A percentile compares a stretch with the other conserved stretches of the same genome.
Conservation (phyloP, 2,888 invertebrate species). For the Drosophila atripex region DNA sequence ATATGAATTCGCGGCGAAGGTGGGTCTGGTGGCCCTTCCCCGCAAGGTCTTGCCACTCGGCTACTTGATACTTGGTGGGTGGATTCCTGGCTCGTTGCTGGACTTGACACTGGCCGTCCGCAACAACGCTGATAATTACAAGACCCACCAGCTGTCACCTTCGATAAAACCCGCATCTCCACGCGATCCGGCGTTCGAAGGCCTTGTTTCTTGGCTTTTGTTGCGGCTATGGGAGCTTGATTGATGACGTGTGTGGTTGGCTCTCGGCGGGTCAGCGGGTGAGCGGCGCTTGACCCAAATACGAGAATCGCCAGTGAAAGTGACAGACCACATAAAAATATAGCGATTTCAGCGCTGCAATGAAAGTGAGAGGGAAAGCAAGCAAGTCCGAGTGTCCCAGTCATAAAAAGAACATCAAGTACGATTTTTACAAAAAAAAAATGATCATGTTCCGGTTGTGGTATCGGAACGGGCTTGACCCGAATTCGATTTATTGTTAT, state of each 20-base stretch:
- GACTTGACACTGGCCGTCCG: slow-evolving; percentile 53
- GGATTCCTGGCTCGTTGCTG: slow-evolving; percentile 38
- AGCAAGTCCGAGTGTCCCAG: background rate
- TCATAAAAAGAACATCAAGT: slow-evolving; percentile 24
- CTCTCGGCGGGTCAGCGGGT: slow-evolving; percentile 19
- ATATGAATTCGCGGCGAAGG: slow-evolving; percentile 41
- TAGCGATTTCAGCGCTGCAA: slow-evolving; percentile 19
- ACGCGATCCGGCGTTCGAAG: slow-evolving; percentile 29
- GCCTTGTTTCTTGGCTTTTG: slow-evolving; percentile 12
- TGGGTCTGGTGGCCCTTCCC: too few relatives aligned
- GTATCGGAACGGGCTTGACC: background rate
- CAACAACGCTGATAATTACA: slow-evolving; percentile 27
- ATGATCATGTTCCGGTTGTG: slow-evolving; percentile 23
- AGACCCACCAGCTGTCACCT: slow-evolving; percentile 42
- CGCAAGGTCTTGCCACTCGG: background rate
- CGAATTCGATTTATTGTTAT: slow-evolving; percentile 4
- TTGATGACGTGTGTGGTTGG: slow-evolving; percentile 23
- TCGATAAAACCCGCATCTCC: slow-evolving; percentile 26
- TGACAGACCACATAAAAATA: slow-evolving; percentile 30
- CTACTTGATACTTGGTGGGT: background rate
- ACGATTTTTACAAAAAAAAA: slow-evolving; percentile 8
- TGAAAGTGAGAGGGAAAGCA: slow-evolving; percentile 33
- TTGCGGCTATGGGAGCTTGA: slow-evolving; percentile 36
- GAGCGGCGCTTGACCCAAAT: slow-evolving; percentile 55
- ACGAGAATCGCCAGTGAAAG: slow-evolving; percentile 53